A percentile compares a stretch with the other conserved stretches of the same genome.
phyloP scores from a whole-genome alignment of 2,113 vertebrate species.

The Caretta caretta region DNA sequence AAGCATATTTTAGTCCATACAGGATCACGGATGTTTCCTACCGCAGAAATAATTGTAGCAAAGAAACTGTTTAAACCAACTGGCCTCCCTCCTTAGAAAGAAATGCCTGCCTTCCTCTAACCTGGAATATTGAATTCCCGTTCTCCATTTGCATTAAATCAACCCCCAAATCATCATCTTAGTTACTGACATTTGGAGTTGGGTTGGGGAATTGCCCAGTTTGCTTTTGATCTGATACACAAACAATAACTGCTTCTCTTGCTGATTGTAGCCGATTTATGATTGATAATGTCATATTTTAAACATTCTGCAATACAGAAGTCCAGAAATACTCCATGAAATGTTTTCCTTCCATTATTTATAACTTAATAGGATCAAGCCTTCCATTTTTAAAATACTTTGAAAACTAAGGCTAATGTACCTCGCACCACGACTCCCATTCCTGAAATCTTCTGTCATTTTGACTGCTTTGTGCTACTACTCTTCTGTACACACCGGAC shows the following conservation, averaged over 20 bases:
- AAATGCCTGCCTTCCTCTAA: background rate
- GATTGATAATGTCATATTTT: background rate
- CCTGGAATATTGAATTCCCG: background rate
- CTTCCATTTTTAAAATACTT: background rate
- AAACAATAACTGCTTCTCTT: background rate
- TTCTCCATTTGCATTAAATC: background rate
- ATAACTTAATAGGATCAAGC: background rate
- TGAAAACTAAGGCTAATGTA: background rate
- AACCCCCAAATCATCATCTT: background rate
- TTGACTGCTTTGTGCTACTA: background rate
- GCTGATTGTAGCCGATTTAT: background rate
- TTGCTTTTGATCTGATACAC: background rate
- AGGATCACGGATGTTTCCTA: background rate
- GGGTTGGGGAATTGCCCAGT: background rate
- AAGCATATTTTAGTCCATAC: background rate
- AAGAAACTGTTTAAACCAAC: background rate
- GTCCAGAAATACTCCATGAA: background rate
- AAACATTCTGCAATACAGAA: background rate
- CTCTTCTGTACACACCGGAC: accelerated
- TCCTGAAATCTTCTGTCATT: background rate
- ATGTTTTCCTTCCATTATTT: background rate
- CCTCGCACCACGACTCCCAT: background rate
- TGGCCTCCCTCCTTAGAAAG: background rate
- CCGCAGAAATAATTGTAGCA: background rate
- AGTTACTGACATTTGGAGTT: background rate